A percentile compares a stretch with the other conserved stretches of the same genome.
Evolutionary conservation across 1,140 invertebrate species (phyloP).

Genomic region (Aphelenchoides besseyi): DNA sequence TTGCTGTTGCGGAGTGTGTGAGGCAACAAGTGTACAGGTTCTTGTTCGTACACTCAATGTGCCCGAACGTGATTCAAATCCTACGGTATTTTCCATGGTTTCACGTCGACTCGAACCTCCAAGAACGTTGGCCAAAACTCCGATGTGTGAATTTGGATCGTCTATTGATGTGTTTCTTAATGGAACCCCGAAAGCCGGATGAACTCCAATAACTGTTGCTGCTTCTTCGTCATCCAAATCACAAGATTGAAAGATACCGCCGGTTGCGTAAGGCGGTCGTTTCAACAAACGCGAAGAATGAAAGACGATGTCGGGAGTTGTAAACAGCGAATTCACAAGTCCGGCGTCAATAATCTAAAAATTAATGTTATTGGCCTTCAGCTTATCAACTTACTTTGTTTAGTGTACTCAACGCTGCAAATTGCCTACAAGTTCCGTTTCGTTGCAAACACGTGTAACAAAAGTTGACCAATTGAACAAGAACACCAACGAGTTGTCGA

Average conservation of each 20-base stretch:
- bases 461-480: slow-evolving; percentile 56
- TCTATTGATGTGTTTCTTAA: slow-evolving; percentile 13
- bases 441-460: slow-evolving; percentile 58
- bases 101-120: neutral
- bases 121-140: too few species aligned
- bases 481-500: slow-evolving; percentile 33
- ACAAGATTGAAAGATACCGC: neutral
- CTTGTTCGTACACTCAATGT: neutral
- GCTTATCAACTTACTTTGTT: slow-evolving; percentile 50
- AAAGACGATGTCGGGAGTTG: slow-evolving; percentile 52
- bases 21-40: neutral
- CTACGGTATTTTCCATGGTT: slow-evolving; percentile 4
- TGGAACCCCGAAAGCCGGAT: neutral
- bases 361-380: slow-evolving; percentile 12
- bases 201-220: neutral
- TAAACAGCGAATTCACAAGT: slow-evolving; percentile 54
- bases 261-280: slow-evolving; percentile 30
- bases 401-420: slow-evolving; percentile 56
- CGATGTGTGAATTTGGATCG: slow-evolving; percentile 4
- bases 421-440: slow-evolving; percentile 57
- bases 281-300: slow-evolving; percentile 61
- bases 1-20: neutral
- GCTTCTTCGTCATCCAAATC: neutral
- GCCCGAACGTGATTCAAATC: neutral
- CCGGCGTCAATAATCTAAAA: slow-evolving; percentile 59